Conservation (phyloP, 2,888 invertebrate genomes). For the Byasa hedistus region DNA sequence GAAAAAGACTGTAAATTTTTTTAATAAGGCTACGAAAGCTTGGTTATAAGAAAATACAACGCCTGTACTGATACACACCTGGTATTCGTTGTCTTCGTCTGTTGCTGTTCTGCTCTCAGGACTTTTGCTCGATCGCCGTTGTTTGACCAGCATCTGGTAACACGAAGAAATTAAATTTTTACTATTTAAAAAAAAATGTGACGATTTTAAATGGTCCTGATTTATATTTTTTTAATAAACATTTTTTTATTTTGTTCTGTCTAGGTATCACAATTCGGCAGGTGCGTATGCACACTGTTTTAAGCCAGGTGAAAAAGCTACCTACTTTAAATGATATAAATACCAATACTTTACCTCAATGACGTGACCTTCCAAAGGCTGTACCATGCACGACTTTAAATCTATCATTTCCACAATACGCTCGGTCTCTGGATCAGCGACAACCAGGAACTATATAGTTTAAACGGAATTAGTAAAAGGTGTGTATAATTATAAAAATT, state of each 20-base stretch:
- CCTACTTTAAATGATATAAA: background rate
- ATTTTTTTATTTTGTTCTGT: no score
- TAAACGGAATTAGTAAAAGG: background rate
- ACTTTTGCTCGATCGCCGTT: slow-evolving; percentile 40
- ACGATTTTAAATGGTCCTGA: no score
- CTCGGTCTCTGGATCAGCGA: slow-evolving; percentile 59
- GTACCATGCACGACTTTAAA: slow-evolving; percentile 51
- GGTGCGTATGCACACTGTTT: no score
- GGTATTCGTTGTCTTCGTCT: slow-evolving; percentile 57
- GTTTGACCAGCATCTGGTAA: slow-evolving; percentile 49
- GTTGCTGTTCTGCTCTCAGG: slow-evolving; percentile 34
- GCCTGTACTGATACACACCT: slow-evolving; percentile 40
- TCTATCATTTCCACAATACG: slow-evolving; percentile 66
- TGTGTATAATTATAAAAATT: background rate
- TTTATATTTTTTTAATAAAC: no score
- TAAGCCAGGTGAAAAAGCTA: background rate
- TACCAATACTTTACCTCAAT: slow-evolving; percentile 49
- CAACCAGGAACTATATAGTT: slow-evolving; percentile 54
- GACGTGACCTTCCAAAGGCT: slow-evolving; percentile 48
- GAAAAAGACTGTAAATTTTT: no score
- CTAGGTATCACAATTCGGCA: no score
- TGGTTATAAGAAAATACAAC: no score
- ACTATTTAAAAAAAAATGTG: no score
- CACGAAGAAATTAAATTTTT: background rate
- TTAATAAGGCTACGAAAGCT: no score